These are phyloP conservation scores for Micromussa lordhowensis DNA, from an alignment of 92 coral and sea anemone genomes.

Conservation along the genomic window DNA sequence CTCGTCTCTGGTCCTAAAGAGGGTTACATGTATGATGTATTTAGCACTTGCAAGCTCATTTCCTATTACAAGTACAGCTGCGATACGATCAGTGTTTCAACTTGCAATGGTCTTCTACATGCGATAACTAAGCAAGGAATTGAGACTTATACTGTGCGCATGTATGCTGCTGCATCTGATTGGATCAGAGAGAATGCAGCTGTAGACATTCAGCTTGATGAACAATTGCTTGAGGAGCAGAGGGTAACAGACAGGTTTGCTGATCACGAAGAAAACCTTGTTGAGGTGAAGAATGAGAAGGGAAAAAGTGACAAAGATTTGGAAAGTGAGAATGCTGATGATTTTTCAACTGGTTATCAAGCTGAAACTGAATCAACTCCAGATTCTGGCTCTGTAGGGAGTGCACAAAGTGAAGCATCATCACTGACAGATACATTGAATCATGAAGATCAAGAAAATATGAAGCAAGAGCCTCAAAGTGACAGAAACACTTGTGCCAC, in stretches of 20 bases:
- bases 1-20: conserved; percentile 93
- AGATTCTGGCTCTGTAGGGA: not conserved
- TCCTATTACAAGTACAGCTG: conserved; percentile 83
- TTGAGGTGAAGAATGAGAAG: not conserved
- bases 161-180: conserved; percentile 89
- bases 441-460: not conserved
- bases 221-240: not conserved
- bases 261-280: not conserved
- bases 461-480: not conserved
- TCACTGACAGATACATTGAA: not conserved
- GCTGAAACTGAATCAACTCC: not conserved
- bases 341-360: not conserved
- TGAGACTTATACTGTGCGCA: conserved; percentile 91
- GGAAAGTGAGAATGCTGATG: not conserved
- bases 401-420: conserved; percentile 5
- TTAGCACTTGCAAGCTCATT: conserved; percentile 65
- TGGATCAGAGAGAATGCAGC: conserved; percentile 58
- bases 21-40: conserved; percentile 86
- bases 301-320: not conserved
- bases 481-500: not conserved
- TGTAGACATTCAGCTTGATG: conserved; percentile 7
- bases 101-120: conserved; percentile 78
- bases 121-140: conserved; percentile 88
- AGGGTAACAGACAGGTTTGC: not conserved
- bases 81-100: conserved; percentile 81